Evolutionary conservation across 2,888 invertebrate species (phyloP).

Genomic region (Eristalinus sepulchralis): DNA sequence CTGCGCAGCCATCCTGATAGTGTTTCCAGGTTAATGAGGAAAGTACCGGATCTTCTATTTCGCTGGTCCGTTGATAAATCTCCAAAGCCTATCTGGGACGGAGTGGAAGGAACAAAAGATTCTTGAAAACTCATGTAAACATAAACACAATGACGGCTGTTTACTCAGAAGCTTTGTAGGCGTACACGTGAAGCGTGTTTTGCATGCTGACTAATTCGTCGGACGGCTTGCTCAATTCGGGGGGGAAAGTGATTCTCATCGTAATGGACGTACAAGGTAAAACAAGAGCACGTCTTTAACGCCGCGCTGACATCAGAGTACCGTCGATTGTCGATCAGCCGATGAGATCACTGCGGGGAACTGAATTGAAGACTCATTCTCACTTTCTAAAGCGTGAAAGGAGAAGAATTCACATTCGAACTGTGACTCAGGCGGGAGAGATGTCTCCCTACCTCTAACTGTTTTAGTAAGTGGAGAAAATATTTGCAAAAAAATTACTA

Average conservation of each 20-base stretch:
- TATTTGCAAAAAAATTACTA: background rate
- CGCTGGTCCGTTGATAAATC: background rate
- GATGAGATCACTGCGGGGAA: background rate
- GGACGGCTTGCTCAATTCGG: background rate
- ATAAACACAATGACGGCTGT: background rate
- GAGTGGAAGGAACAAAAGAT: background rate
- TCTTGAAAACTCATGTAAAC: background rate
- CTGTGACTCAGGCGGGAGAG: background rate
- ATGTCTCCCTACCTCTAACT: background rate
- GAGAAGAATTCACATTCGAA: background rate
- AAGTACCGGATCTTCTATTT: background rate
- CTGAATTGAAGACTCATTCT: background rate
- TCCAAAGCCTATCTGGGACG: background rate
- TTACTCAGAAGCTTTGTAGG: background rate
- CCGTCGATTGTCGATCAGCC: background rate
- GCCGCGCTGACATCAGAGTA: background rate
- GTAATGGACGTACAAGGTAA: background rate
- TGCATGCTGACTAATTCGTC: background rate
- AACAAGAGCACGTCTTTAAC: background rate
- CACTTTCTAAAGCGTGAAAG: background rate
- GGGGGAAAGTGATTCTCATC: background rate
- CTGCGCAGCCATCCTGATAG: slow-evolving; percentile 19
- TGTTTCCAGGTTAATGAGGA: slow-evolving; percentile 43
- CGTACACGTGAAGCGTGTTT: background rate
- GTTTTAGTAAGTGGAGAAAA: background rate